Percentiles rank a stretch among this genome's conserved stretches.
Evolutionary conservation across 2,113 vertebrate genomes (phyloP).

Genomic region (Gallinago undulata): DNA sequence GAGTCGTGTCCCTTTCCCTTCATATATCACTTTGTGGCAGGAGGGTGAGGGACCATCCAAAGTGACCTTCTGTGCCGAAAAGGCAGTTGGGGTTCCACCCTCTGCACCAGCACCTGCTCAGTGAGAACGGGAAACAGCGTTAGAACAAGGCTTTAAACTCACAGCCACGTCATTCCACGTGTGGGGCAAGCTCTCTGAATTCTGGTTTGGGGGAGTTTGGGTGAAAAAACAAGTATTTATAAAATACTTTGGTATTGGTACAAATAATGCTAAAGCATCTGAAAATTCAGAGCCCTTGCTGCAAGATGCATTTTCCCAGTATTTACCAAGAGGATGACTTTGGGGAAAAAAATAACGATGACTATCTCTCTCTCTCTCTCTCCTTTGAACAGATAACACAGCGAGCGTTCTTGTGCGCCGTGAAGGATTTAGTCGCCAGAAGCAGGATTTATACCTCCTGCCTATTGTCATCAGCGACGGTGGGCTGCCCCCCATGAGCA

Average conservation of each 20-base stretch:
- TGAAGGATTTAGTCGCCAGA: conserved; percentile 86
- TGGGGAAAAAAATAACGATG: neutral
- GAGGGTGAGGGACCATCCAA: neutral
- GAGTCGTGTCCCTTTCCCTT: neutral
- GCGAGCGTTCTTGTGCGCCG: conserved; percentile 85
- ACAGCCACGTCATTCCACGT: neutral
- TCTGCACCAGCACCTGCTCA: neutral
- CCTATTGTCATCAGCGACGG: conserved; percentile 94
- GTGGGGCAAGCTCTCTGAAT: neutral
- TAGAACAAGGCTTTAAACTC: neutral
- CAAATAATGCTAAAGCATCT: neutral
- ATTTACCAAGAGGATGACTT: neutral
- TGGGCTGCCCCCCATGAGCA: conserved; percentile 86
- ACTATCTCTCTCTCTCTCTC: neutral
- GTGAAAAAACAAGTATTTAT: neutral
- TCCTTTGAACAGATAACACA: conserved; percentile 83
- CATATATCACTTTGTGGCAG: neutral
- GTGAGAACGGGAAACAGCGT: neutral
- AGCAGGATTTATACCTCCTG: conserved; percentile 89
- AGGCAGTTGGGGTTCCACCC: neutral
- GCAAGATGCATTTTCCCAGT: neutral
- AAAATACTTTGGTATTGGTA: neutral
- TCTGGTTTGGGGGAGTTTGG: neutral
- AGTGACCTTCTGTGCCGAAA: neutral
- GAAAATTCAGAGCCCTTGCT: neutral